Evolutionary conservation across 2,888 invertebrate genomes (phyloP).

Genomic region (Limulus polyphemus): DNA sequence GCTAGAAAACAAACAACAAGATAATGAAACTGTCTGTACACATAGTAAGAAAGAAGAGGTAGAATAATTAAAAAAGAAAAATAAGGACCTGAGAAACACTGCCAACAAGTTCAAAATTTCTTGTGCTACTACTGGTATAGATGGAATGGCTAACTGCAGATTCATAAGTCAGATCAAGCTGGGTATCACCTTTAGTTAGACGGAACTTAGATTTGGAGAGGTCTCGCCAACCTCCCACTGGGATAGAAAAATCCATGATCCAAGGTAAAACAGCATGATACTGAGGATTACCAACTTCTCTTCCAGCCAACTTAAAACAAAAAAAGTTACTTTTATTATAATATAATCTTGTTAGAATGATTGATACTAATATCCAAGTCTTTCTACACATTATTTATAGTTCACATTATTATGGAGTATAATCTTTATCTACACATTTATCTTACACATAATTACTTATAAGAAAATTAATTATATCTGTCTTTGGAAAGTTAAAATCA

Average conservation of each 20-base stretch:
- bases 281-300: slow-evolving; percentile 68
- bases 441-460: no score
- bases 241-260: slow-evolving; percentile 82
- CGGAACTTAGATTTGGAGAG: slow-evolving; percentile 88
- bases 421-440: no score
- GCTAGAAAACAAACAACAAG: no score
- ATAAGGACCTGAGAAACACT: no score
- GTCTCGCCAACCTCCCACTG: slow-evolving; percentile 77
- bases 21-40: no score
- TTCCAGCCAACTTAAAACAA: slow-evolving; percentile 51
- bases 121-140: background rate
- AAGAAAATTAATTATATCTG: no score
- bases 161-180: slow-evolving; percentile 82
- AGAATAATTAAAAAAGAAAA: no score
- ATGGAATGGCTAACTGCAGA: slow-evolving; percentile 2
- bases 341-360: slow-evolving; percentile 13
- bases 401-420: no score
- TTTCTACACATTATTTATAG: background rate
- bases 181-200: slow-evolving; percentile 88
- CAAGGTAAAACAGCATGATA: slow-evolving; percentile 94
- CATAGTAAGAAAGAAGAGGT: no score
- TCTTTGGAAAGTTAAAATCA: no score
- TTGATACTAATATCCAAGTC: background rate
- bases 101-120: background rate
- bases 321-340: slow-evolving; percentile 25